phyloP scores from a whole-genome alignment of 1,140 invertebrate species.

The Penaeus chinensis region DNA sequence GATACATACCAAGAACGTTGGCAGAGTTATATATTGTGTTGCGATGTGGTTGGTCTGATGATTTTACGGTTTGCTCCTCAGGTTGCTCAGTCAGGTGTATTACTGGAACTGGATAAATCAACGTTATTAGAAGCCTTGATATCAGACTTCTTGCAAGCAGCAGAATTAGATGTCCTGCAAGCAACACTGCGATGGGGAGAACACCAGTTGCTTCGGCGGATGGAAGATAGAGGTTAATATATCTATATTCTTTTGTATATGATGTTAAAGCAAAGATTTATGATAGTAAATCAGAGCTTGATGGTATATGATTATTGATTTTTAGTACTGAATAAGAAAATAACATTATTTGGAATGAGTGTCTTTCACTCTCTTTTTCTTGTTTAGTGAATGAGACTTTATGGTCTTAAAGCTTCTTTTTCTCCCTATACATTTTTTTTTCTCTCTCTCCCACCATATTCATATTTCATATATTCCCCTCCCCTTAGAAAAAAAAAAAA shows the following conservation, averaged over 20 bases:
- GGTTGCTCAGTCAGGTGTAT: slow-evolving; percentile 73
- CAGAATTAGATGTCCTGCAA: slow-evolving; percentile 87
- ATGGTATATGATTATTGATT: no score
- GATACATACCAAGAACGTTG: no score
- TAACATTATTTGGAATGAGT: neutral
- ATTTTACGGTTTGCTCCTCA: slow-evolving; percentile 68
- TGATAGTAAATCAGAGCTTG: no score
- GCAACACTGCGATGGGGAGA: slow-evolving; percentile 93
- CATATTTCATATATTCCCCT: neutral
- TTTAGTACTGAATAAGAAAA: no score
- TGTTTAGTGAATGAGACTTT: no score
- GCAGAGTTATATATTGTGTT: no score
- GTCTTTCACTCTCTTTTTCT: no score
- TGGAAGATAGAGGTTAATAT: slow-evolving; percentile 80
- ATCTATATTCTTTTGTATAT: slow-evolving; percentile 1
- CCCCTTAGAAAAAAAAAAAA: slow-evolving; percentile 9
- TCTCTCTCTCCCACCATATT: neutral
- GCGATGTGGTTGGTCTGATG: neutral
- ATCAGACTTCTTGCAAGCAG: slow-evolving; percentile 91
- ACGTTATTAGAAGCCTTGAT: slow-evolving; percentile 84
- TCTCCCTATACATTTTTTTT: neutral
- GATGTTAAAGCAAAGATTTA: no score
- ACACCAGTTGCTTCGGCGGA: slow-evolving; percentile 81
- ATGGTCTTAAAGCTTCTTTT: slow-evolving; percentile 1
- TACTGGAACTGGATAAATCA: slow-evolving; percentile 83